phyloP scores from a whole-genome alignment of 2,888 invertebrate genomes.

The Ochropleura leucogaster region DNA sequence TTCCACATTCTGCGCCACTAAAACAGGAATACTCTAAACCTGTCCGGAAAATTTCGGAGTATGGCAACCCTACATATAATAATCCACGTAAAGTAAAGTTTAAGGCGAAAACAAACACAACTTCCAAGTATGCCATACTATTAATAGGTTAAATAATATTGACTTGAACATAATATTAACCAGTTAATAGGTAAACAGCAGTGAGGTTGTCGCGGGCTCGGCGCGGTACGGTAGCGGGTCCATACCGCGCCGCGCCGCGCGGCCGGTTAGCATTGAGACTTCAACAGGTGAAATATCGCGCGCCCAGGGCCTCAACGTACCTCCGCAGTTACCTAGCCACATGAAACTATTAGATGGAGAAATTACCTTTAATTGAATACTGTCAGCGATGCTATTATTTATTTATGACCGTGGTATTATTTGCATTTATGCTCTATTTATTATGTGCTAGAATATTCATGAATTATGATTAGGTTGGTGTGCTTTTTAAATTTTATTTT shows the following conservation, averaged over 20 bases:
- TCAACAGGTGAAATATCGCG: constrained; percentile 72
- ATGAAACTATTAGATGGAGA: constrained; percentile 59
- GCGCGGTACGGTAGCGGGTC: constrained; percentile 62
- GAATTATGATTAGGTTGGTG: background rate
- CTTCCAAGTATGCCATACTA: constrained; percentile 13
- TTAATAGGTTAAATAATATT: constrained; percentile 48
- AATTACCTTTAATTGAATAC: constrained; percentile 59
- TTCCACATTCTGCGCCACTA: too few species aligned
- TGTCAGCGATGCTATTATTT: constrained; percentile 55
- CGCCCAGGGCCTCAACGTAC: constrained; percentile 57
- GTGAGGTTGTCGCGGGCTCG: constrained; percentile 27
- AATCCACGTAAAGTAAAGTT: background rate
- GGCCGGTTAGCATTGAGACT: constrained; percentile 76
- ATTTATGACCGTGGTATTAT: constrained; percentile 40
- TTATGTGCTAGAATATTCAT: constrained; percentile 4
- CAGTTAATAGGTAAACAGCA: constrained; percentile 47
- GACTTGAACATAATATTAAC: constrained; percentile 47
- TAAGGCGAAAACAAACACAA: constrained; percentile 17
- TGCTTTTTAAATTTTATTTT: background rate
- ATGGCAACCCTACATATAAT: too few species aligned
- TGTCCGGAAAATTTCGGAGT: too few species aligned
- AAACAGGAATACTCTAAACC: too few species aligned
- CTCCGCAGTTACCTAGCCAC: constrained; percentile 32
- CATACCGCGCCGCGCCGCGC: constrained; percentile 17
- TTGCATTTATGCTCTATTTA: constrained; percentile 34